Evolutionary conservation across 2,113 vertebrate species (phyloP).

Genomic region (Sminthopsis crassicaudata): DNA sequence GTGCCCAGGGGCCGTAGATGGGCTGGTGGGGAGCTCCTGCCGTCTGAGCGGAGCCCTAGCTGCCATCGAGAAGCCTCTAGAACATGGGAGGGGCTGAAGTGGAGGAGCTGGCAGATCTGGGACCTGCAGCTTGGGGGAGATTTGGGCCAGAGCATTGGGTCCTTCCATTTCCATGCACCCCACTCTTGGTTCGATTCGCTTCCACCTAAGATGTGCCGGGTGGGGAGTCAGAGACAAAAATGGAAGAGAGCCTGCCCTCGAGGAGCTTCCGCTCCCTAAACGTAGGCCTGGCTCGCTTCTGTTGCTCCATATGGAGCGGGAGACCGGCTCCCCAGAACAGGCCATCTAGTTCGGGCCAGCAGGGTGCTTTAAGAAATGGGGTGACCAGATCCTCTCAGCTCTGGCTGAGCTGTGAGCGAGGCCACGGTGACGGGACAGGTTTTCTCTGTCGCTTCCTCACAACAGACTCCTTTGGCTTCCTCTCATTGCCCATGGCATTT

Average conservation of each 20-base stretch:
- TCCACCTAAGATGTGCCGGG: background rate
- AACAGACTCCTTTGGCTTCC: background rate
- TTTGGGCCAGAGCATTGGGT: background rate
- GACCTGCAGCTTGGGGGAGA: background rate
- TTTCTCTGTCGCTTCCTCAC: background rate
- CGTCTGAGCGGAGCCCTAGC: background rate
- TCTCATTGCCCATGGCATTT: background rate
- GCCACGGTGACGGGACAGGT: background rate
- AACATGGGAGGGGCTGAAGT: background rate
- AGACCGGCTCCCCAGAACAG: background rate
- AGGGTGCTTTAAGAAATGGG: background rate
- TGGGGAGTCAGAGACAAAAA: background rate
- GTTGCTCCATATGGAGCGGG: background rate
- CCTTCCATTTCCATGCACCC: background rate
- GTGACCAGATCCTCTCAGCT: too few relatives aligned
- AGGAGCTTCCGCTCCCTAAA: too few relatives aligned
- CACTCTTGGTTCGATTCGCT: background rate
- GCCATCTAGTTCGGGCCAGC: background rate
- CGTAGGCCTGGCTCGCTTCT: background rate
- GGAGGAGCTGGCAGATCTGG: background rate
- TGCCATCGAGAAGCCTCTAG: background rate
- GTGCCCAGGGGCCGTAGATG: slow-evolving; percentile 72
- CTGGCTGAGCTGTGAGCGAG: background rate
- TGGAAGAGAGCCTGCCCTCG: background rate
- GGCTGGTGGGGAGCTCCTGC: slow-evolving; percentile 1